Evolutionary conservation across 2,888 invertebrate species (phyloP).

Genomic region (Nowickia ferox): DNA sequence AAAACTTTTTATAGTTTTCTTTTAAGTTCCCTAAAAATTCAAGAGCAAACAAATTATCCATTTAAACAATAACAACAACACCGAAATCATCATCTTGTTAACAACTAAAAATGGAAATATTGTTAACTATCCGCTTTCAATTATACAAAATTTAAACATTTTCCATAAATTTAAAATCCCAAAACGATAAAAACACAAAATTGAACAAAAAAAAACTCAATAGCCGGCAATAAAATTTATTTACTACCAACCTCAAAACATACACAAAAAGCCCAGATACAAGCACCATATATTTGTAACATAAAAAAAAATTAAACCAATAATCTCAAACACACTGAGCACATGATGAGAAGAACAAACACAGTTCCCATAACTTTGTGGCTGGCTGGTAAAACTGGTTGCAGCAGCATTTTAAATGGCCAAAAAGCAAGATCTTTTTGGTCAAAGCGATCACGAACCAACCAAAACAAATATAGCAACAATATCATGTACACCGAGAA

Average conservation of each 20-base stretch:
- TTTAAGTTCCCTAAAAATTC: slow-evolving; percentile 44
- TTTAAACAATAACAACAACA: slow-evolving; percentile 58
- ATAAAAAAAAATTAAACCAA: slow-evolving; percentile 27
- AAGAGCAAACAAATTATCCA: slow-evolving; percentile 15
- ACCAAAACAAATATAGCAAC: not conserved
- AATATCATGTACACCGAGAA: slow-evolving; percentile 6
- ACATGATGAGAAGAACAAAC: slow-evolving; percentile 16
- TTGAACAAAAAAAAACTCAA: slow-evolving; percentile 41
- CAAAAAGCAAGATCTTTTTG: slow-evolving; percentile 60
- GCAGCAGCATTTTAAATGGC: slow-evolving; percentile 22
- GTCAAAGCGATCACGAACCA: slow-evolving; percentile 68
- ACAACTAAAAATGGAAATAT: slow-evolving; percentile 60
- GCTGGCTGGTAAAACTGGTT: not conserved
- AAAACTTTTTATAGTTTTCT: slow-evolving; percentile 43
- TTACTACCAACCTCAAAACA: slow-evolving; percentile 64
- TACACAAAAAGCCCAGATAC: slow-evolving; percentile 33
- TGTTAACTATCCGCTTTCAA: slow-evolving; percentile 53
- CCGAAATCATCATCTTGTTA: slow-evolving; percentile 68
- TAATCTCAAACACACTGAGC: slow-evolving; percentile 1
- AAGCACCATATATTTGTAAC: slow-evolving; percentile 25
- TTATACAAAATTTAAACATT: slow-evolving; percentile 66
- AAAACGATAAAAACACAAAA: slow-evolving; percentile 55
- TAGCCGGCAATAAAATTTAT: slow-evolving; percentile 69
- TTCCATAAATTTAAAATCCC: slow-evolving; percentile 67
- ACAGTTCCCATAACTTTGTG: slow-evolving; percentile 53